A percentile compares a stretch with the other conserved stretches of the same genome.
Evolutionary conservation across 2,888 invertebrate species (phyloP).

Genomic region (Drosophila stalkeri): DNA sequence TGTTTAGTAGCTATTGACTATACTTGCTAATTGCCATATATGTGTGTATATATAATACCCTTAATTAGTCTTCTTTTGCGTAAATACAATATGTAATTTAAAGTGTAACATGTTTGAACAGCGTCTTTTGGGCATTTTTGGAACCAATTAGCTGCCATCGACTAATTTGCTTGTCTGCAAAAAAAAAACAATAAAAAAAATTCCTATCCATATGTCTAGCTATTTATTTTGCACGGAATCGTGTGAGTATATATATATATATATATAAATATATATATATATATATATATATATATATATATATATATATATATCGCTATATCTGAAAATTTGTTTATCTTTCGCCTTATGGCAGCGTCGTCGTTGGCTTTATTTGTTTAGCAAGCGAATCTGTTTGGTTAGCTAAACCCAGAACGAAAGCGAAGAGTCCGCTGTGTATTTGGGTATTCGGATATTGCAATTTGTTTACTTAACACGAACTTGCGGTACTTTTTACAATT

Average conservation of each 20-base stretch:
- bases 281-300: neutral
- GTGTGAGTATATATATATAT: neutral
- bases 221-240: constrained; percentile 16
- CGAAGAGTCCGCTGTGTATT: constrained; percentile 15
- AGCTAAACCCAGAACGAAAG: constrained; percentile 15
- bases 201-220: constrained; percentile 1
- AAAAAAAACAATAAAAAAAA: neutral
- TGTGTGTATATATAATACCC: neutral
- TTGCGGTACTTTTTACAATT: constrained; percentile 37
- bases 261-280: no score
- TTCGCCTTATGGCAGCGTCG: constrained; percentile 37
- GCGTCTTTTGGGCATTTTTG: neutral
- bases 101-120: neutral
- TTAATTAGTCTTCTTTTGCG: neutral
- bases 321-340: constrained; percentile 51
- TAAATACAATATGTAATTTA: neutral
- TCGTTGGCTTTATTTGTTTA: constrained; percentile 45
- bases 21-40: neutral
- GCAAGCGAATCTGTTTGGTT: constrained; percentile 50
- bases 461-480: constrained; percentile 44
- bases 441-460: constrained; percentile 18
- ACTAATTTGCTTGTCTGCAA: constrained; percentile 10
- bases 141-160: constrained; percentile 9
- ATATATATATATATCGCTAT: constrained; percentile 20
- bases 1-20: neutral